A percentile compares a stretch with the other conserved stretches of the same genome.
These are phyloP conservation scores for Cepaea nemoralis DNA, from an alignment of 1,140 invertebrate species.

Conservation along the genomic window DNA sequence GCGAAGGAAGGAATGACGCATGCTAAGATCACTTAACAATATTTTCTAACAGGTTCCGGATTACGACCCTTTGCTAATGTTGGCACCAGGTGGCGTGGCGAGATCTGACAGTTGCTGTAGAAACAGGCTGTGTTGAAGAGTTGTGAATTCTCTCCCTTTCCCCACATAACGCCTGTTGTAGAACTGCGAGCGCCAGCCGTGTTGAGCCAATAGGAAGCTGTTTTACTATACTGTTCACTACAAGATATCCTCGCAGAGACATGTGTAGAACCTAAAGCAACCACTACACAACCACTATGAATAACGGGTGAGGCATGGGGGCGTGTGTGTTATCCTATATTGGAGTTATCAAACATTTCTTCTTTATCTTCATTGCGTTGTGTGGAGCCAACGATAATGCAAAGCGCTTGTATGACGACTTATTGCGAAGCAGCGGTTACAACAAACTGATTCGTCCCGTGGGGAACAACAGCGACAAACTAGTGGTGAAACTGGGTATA, in stretches of 20 bases:
- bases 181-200: background rate
- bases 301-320: conserved; percentile 21
- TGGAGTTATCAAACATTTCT: conserved; percentile 25
- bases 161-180: background rate
- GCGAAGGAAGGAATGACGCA: no score
- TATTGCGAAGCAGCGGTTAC: conserved; percentile 87
- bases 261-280: background rate
- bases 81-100: conserved; percentile 12
- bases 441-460: conserved; percentile 95
- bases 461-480: conserved; percentile 89
- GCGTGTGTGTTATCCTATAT: background rate
- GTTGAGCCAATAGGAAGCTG: background rate
- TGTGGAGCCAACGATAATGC: conserved; percentile 65
- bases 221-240: background rate
- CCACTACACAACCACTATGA: background rate
- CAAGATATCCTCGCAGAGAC: background rate
- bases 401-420: conserved; percentile 78
- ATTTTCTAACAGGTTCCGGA: background rate
- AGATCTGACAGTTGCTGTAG: background rate
- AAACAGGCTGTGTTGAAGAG: background rate
- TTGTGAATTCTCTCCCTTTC: conserved; percentile 38
- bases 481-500: conserved; percentile 91
- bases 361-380: conserved; percentile 30
- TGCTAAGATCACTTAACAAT: no score
- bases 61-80: background rate